These are phyloP conservation scores for Nymphalis urticae DNA, from an alignment of 2,888 invertebrate genomes.

Conservation along the genomic window DNA sequence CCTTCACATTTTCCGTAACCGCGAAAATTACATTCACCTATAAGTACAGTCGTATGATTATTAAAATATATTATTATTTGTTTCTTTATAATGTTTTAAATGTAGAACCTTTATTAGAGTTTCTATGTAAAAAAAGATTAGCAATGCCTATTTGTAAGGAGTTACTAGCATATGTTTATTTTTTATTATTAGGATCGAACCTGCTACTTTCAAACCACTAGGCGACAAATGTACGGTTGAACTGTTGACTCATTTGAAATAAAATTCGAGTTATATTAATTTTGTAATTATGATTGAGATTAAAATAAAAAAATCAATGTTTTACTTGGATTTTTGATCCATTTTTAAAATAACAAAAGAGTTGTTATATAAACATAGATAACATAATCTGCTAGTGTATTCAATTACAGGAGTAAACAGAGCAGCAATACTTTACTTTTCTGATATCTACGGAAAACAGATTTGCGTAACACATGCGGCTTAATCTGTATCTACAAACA, in stretches of 20 bases:
- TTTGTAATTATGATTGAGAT: too few species aligned
- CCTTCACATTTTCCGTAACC: conserved; percentile 85
- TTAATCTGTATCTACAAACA: conserved; percentile 29
- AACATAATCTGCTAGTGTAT: background rate
- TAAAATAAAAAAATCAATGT: too few species aligned
- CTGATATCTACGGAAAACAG: conserved; percentile 31
- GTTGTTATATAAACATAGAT: background rate
- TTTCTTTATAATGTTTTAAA: background rate
- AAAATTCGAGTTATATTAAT: too few species aligned
- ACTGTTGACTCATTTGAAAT: too few species aligned
- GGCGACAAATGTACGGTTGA: too few species aligned
- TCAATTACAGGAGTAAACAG: conserved; percentile 8
- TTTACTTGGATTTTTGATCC: too few species aligned
- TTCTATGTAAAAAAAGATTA: too few species aligned
- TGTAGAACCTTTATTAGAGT: too few species aligned
- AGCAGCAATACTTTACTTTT: conserved; percentile 6
- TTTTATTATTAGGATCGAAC: too few species aligned
- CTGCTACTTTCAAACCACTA: too few species aligned
- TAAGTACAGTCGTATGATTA: conserved; percentile 39
- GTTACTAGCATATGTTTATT: too few species aligned
- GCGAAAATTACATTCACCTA: conserved; percentile 93
- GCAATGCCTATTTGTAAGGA: too few species aligned
- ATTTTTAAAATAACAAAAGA: background rate
- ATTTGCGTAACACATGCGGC: conserved; percentile 33
- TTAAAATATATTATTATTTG: background rate